phyloP scores from a whole-genome alignment of 2,797 vertebrate species.

The Perodicticus potto region DNA sequence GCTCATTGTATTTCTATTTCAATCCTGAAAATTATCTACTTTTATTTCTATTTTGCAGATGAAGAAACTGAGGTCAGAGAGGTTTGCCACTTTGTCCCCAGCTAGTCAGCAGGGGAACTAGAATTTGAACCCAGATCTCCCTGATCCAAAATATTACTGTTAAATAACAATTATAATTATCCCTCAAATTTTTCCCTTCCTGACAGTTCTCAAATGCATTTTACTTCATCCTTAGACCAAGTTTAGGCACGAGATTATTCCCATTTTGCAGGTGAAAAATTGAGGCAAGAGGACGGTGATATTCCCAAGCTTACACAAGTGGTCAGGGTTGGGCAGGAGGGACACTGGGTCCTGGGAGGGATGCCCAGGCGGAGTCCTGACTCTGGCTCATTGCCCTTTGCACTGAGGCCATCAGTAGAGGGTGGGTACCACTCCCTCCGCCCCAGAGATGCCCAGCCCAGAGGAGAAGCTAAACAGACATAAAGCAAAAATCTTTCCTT shows the following conservation, averaged over 20 bases:
- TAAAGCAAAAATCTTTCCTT: neutral
- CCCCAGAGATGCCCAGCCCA: neutral
- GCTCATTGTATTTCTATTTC: neutral
- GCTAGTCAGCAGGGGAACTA: neutral
- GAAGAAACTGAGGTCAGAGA: conserved; percentile 1
- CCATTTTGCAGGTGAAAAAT: neutral
- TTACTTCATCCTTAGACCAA: neutral
- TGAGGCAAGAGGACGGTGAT: neutral
- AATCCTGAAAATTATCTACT: neutral
- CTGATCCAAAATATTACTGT: neutral
- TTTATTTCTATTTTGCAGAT: neutral
- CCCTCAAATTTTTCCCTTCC: neutral
- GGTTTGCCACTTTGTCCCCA: neutral
- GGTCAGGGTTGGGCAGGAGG: neutral
- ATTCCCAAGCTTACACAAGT: neutral
- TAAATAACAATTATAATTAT: neutral
- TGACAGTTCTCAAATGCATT: neutral
- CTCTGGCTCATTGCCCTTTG: neutral
- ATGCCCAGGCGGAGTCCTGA: neutral
- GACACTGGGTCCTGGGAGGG: accelerated
- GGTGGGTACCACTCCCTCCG: neutral
- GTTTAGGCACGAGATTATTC: neutral
- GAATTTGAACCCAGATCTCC: neutral
- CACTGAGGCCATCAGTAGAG: neutral
- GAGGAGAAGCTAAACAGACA: neutral